Evolutionary conservation across 2,113 vertebrate genomes (phyloP).

Genomic region (Hemiprocne comata): DNA sequence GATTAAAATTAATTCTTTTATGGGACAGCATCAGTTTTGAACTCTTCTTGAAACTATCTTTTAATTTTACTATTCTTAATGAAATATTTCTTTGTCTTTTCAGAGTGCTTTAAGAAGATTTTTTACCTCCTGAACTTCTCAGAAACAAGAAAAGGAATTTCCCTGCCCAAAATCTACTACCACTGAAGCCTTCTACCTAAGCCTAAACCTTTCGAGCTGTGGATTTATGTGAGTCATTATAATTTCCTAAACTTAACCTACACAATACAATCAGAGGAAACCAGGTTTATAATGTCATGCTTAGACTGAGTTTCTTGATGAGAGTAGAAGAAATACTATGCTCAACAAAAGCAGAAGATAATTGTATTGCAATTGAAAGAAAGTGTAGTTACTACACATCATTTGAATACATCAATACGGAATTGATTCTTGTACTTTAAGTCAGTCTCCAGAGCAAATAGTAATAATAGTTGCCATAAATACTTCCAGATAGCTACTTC

Average conservation of each 20-base stretch:
- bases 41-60: neutral
- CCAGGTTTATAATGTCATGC: neutral
- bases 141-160: neutral
- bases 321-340: neutral
- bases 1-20: neutral
- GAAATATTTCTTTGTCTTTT: neutral
- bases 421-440: slow-evolving; percentile 27
- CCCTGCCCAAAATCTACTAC: neutral
- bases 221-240: neutral
- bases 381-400: neutral
- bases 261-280: neutral
- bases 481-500: neutral
- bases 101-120: neutral
- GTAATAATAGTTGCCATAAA: slow-evolving; percentile 12
- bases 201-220: neutral
- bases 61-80: neutral
- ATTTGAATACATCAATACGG: slow-evolving; percentile 1
- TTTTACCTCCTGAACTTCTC: neutral
- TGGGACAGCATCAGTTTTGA: neutral
- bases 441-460: slow-evolving; percentile 25
- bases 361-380: neutral
- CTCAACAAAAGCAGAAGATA: slow-evolving; percentile 6
- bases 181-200: neutral
- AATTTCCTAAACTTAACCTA: neutral
- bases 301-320: neutral